phyloP scores from a whole-genome alignment of 1,140 invertebrate genomes.

The Drosophila athabasca region DNA sequence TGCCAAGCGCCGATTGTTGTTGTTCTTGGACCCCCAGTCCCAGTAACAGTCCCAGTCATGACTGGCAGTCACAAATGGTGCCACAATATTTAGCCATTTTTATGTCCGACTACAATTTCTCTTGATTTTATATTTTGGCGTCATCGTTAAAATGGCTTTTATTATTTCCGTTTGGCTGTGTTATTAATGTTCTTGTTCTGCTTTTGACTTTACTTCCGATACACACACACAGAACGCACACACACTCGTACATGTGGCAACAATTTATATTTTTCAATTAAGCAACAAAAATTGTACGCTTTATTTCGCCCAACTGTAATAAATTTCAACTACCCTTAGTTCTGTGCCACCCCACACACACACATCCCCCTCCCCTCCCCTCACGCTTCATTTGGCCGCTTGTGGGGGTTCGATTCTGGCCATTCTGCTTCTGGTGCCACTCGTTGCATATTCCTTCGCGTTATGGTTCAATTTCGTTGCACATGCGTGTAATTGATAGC shows the following conservation, averaged over 20 bases:
- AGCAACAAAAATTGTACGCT: constrained; percentile 80
- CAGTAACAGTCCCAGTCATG: constrained; percentile 53
- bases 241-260: constrained; percentile 34
- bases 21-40: too few species aligned
- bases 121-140: constrained; percentile 52
- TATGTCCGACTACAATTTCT: constrained; percentile 46
- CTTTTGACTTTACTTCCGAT: constrained; percentile 70
- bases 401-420: constrained; percentile 28
- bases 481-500: constrained; percentile 75
- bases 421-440: constrained; percentile 15
- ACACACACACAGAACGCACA: constrained; percentile 19
- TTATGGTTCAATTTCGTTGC: constrained; percentile 71
- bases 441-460: constrained; percentile 35
- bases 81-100: constrained; percentile 61
- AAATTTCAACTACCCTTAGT: constrained; percentile 71
- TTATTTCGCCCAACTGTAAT: constrained; percentile 78
- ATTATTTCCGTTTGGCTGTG: constrained; percentile 70
- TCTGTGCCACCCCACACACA: neutral
- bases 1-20: too few species aligned
- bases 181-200: constrained; percentile 77
- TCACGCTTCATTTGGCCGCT: constrained; percentile 67
- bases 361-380: constrained; percentile 18
- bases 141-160: constrained; percentile 78
- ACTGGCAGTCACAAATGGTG: constrained; percentile 23
- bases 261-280: constrained; percentile 82